Evolutionary conservation across 2,113 vertebrate genomes (phyloP), one percentile per base, ranked within the genome.

Genomic region (Pongo abelii): DNA sequence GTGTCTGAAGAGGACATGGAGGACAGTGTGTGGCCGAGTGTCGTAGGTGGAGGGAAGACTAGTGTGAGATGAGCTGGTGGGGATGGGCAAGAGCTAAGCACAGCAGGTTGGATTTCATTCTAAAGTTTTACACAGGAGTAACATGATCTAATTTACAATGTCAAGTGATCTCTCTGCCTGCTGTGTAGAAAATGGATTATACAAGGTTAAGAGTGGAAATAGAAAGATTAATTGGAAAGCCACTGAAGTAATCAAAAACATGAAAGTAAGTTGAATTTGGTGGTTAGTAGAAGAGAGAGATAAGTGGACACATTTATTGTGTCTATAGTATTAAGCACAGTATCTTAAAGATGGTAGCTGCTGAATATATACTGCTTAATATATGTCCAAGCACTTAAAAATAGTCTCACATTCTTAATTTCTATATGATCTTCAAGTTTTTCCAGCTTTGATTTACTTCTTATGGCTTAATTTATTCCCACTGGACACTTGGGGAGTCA

Each of bases 131-230:
- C 81, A 87, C 8, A 80, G 22, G 86, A 95, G 80, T 52, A 96
- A 89, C 6, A 38, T 40, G 77, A 92, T 40, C 84, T 84, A 67
- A 92, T 81, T 88, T 88, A 96, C 77, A 97, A 70, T 5, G 59
- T 79, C 97, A 96, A 93, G 57, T n/a, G 50, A 72, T 92, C 50
- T 91, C 83, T 81, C 57, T 74, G 86, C 59, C 79, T 86, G 64
- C 50, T 85, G 32, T 97, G 32, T 64, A 97, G 43, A 87, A 89
- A 94, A 88, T 61, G 46, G 46, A 85, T 50, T 94, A 50, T 57
- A 64, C 11, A 57, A 57, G 57, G 61, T 96, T 75, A 96, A 94
- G 43, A 95, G 43, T 55, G n/a, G 83, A 80, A 93, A 40, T 17
- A 89, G 46, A 13, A 74, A 92, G 84, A 94, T 72, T 43, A 89